phyloP scores from a whole-genome alignment of 2,113 vertebrate genomes.

The Carlito syrichta region DNA sequence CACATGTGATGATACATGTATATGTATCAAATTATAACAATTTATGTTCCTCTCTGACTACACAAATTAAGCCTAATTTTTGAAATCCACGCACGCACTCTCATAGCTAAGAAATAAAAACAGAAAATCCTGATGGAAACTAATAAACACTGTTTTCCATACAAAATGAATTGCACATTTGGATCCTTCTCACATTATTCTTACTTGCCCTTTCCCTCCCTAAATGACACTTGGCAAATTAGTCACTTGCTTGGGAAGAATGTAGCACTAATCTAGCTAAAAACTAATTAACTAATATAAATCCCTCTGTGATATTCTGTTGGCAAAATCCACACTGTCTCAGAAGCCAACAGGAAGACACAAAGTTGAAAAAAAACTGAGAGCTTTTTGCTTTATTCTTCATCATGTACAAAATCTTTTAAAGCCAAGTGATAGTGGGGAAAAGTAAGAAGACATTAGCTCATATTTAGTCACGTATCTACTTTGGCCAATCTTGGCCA shows the following conservation, averaged over 20 bases:
- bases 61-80: conserved; percentile 61
- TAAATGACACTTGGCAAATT: conserved; percentile 2
- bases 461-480: conserved; percentile 27
- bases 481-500: conserved; percentile 12
- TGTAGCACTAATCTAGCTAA: conserved; percentile 21
- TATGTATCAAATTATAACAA: conserved; percentile 65
- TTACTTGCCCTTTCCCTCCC: conserved; percentile 26
- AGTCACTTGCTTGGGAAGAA: conserved; percentile 43
- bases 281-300: conserved; percentile 36
- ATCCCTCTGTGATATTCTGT: conserved; percentile 33
- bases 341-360: conserved; percentile 37
- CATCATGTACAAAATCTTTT: conserved; percentile 21
- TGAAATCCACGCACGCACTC: conserved; percentile 53
- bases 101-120: conserved; percentile 54
- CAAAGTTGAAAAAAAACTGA: conserved; percentile 30
- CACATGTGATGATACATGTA: neutral
- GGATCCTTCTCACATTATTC: conserved; percentile 41
- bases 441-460: neutral
- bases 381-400: conserved; percentile 38
- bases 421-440: neutral
- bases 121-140: conserved; percentile 23
- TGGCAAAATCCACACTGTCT: conserved; percentile 44
- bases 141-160: conserved; percentile 42
- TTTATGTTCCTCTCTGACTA: conserved; percentile 45
- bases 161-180: conserved; percentile 59